A percentile compares a stretch with the other conserved stretches of the same genome.
These are phyloP conservation scores for Chaetops frenatus DNA, from an alignment of 2,113 vertebrate species.

Conservation along the genomic window DNA sequence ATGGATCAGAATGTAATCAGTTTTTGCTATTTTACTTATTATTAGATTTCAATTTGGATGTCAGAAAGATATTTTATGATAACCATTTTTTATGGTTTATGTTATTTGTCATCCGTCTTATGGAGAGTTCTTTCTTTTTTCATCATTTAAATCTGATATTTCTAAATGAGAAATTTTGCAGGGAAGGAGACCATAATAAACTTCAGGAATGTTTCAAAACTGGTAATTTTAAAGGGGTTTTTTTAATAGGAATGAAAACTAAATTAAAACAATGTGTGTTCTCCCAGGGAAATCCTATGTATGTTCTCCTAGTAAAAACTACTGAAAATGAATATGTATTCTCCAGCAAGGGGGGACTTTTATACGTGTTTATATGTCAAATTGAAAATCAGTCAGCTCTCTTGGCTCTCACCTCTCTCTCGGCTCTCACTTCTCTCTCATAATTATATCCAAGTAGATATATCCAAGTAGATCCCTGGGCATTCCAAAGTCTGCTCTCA, in stretches of 20 bases:
- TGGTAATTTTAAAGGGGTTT: neutral
- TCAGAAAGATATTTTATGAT: slow-evolving; percentile 4
- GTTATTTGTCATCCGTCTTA: slow-evolving; percentile 26
- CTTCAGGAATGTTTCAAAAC: neutral
- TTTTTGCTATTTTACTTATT: neutral
- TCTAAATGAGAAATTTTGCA: slow-evolving; percentile 21
- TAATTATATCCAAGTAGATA: neutral
- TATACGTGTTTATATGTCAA: neutral
- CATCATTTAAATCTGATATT: neutral
- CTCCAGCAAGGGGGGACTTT: neutral
- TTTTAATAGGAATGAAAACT: neutral
- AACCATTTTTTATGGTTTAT: neutral
- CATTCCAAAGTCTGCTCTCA: neutral
- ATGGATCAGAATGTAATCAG: neutral
- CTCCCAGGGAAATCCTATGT: neutral
- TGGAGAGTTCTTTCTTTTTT: neutral
- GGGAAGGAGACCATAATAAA: neutral
- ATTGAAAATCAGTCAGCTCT: neutral
- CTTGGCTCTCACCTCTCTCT: neutral
- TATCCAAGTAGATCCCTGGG: neutral
- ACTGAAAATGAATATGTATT: neutral
- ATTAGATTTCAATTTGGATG: slow-evolving; percentile 17
- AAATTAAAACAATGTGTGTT: neutral
- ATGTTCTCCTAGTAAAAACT: neutral
- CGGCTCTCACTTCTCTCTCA: neutral